Conservation (phyloP, 2,797 vertebrate species). For the Parauchenoglanis ngamensis region DNA sequence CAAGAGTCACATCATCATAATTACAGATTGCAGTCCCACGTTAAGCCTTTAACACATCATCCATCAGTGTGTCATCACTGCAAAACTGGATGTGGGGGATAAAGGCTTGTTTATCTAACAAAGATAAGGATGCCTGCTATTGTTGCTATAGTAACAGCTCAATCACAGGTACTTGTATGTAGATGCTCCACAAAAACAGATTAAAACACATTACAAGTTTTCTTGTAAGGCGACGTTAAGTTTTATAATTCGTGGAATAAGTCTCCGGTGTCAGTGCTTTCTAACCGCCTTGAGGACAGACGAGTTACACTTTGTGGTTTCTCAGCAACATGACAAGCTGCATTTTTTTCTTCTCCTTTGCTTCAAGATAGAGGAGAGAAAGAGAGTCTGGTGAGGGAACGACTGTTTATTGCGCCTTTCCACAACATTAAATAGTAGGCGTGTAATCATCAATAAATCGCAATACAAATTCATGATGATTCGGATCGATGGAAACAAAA, state of each 20-base stretch:
- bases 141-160: not conserved
- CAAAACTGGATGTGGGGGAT: not conserved
- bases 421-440: not conserved
- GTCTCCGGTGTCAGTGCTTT: not conserved
- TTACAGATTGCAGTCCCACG: not conserved
- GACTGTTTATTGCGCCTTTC: not conserved
- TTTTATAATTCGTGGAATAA: not conserved
- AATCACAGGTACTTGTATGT: no score
- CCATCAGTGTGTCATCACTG: not conserved
- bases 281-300: no score
- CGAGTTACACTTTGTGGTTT: not conserved
- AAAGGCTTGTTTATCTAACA: not conserved
- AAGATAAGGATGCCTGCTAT: not conserved
- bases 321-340: not conserved
- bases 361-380: not conserved
- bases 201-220: not conserved
- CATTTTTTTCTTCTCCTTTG: not conserved
- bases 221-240: not conserved
- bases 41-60: no score
- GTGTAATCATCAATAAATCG: no score
- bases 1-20: not conserved
- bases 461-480: no score
- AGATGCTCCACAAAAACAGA: not conserved
- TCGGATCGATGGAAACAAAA: no score
- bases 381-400: not conserved